Base-by-base conservation (phyloP, 2,888 invertebrate species). In the Cephus spinipes region DNA sequence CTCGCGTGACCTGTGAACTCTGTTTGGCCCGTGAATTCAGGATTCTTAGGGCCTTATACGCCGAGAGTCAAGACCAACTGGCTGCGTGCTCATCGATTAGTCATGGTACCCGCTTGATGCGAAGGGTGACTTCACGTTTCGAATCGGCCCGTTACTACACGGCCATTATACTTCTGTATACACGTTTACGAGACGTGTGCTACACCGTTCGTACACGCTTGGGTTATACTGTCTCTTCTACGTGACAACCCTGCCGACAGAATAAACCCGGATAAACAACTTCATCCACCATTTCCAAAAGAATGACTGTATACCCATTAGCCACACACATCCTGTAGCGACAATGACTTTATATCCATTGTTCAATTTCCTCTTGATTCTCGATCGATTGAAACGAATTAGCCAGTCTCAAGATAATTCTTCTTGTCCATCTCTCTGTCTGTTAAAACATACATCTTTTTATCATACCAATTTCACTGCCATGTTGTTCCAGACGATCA, bases 51-150 rank as follows among this genome's bases (percentile, higher is more conserved):
- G 55, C 55, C 23, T 23, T 23, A 23, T 6, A 23, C 23, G 55
- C 23, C 55, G 23, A 55, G 55, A 55, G 55, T 23, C 23, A 55
- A 55, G 55, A 55, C 23, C 55, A 55, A 89, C 87, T 87, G 88
- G 86, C 87, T 86, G 89, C 87, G 87, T 89, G 87, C 83, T 88
- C 90, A 90, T 91, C 88, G 91, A 91, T 91, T 91, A 90, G 91
- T 88, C 88, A 89, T 88, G 87, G 89, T 91, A 88, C 90, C 90
- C 89, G 89, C 85, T 81, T 86, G 83, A 81, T 55, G 80, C 83
- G 84, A 87, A 89, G 83, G 84, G 84, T 83, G 82, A 84, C 84
- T 84, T 79, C 74, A 79, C 79, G 76, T 80, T 82, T 81, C 75
- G 89, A 89, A 87, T 89, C 88, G 74, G 35, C 36, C 31, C 71